A percentile compares a stretch with the other conserved stretches of the same genome.
phyloP scores from a whole-genome alignment of 2,888 invertebrate species.

The Embidobia sp. region DNA sequence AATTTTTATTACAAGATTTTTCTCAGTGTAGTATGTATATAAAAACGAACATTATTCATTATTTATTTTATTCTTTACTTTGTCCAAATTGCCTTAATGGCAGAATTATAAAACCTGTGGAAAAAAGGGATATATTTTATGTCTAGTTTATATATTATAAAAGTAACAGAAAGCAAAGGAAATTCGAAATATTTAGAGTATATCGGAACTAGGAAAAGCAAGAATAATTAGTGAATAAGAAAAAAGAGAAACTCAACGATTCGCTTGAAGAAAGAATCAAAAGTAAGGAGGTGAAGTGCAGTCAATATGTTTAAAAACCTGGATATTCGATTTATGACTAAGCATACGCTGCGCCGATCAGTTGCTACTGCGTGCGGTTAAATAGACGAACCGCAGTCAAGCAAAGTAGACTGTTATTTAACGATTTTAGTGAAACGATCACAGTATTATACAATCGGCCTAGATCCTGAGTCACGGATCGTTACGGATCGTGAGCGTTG shows the following conservation, averaged over 20 bases:
- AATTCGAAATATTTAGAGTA: neutral
- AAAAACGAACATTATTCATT: too few relatives aligned
- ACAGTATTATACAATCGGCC: slow-evolving; percentile 81
- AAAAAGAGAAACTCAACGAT: slow-evolving; percentile 45
- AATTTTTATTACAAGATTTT: too few relatives aligned
- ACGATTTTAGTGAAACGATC: slow-evolving; percentile 81
- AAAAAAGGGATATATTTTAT: too few relatives aligned
- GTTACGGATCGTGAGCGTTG: slow-evolving; percentile 80
- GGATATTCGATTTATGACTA: slow-evolving; percentile 70
- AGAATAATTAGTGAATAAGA: neutral
- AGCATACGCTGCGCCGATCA: slow-evolving; percentile 62
- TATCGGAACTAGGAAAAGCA: neutral
- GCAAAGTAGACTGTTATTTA: slow-evolving; percentile 79
- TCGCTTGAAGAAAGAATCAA: slow-evolving; percentile 35
- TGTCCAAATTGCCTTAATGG: neutral
- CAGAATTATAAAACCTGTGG: too few relatives aligned
- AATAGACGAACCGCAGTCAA: slow-evolving; percentile 68
- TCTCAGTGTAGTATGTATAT: too few relatives aligned
- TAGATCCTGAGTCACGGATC: slow-evolving; percentile 81
- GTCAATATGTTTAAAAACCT: slow-evolving; percentile 24
- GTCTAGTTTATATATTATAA: too few relatives aligned
- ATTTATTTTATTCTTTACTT: too few relatives aligned
- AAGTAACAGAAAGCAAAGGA: neutral
- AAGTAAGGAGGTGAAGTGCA: slow-evolving; percentile 29
- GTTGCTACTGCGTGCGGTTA: slow-evolving; percentile 59